Conservation (phyloP, 2,888 invertebrate genomes). For the Sericinus montela region DNA sequence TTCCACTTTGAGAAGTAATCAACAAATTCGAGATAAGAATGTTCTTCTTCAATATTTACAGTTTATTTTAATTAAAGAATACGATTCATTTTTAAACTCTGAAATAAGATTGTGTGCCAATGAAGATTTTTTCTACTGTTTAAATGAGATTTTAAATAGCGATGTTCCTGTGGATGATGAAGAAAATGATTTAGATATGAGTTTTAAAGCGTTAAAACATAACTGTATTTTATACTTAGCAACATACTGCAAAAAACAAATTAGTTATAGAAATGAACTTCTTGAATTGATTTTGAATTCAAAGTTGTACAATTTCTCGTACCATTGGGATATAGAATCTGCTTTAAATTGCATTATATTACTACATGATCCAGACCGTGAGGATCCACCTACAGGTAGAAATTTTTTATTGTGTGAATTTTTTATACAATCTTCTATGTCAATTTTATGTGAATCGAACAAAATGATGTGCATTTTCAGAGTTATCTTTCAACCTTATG, state of each 20-base stretch:
- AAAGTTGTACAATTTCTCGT: conserved; percentile 49
- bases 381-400: conserved; percentile 53
- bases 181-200: conserved; percentile 47
- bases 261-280: conserved; percentile 51
- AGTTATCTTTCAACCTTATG: conserved; percentile 52
- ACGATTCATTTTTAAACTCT: conserved; percentile 33
- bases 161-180: conserved; percentile 40
- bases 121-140: conserved; percentile 47
- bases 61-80: conserved; percentile 41
- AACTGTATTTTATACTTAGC: conserved; percentile 52
- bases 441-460: no score
- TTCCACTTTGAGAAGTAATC: conserved; percentile 35
- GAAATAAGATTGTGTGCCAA: conserved; percentile 41
- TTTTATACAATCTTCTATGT: no score
- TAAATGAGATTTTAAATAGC: conserved; percentile 48
- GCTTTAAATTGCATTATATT: conserved; percentile 51
- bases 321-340: conserved; percentile 44
- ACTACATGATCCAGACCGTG: conserved; percentile 38
- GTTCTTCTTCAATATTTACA: conserved; percentile 38
- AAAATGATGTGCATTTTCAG: conserved; percentile 50
- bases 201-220: conserved; percentile 45
- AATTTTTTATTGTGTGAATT: no score
- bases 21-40: conserved; percentile 40
- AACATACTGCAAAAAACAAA: conserved; percentile 50
- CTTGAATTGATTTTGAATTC: conserved; percentile 53